phyloP scores from a whole-genome alignment of 2,888 invertebrate genomes.

The Gymnoscelis rufifasciata region DNA sequence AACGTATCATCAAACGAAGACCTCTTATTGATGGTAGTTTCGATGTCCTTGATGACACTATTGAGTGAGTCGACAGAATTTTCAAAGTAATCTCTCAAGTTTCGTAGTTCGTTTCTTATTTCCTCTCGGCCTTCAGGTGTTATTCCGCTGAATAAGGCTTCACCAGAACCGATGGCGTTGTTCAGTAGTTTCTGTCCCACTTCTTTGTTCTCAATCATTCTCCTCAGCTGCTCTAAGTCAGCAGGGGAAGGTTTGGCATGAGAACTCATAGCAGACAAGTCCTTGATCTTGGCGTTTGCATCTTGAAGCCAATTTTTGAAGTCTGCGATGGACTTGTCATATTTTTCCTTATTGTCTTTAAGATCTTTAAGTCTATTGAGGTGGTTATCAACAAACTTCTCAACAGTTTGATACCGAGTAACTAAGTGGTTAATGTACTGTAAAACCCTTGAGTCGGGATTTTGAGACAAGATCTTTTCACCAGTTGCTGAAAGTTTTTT shows the following conservation, averaged over 20 bases:
- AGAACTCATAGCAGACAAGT: conserved; percentile 85
- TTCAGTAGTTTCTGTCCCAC: conserved; percentile 88
- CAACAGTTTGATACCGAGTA: conserved; percentile 85
- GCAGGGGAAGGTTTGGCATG: conserved; percentile 87
- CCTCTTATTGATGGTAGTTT: conserved; percentile 92
- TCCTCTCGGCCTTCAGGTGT: conserved; percentile 92
- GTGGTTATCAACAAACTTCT: conserved; percentile 84
- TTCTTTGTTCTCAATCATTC: conserved; percentile 86
- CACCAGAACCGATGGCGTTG: conserved; percentile 90
- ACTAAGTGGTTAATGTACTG: conserved; percentile 89
- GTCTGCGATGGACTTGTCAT: conserved; percentile 81
- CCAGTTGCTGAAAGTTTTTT: conserved; percentile 83
- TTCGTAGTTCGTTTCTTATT: conserved; percentile 89
- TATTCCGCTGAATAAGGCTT: conserved; percentile 91
- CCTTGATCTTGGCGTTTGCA: conserved; percentile 86
- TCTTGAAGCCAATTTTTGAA: conserved; percentile 89
- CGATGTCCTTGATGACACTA: conserved; percentile 90
- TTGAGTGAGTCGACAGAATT: conserved; percentile 90
- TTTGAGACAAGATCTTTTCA: conserved; percentile 84
- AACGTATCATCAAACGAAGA: conserved; percentile 96
- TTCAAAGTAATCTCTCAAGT: conserved; percentile 90
- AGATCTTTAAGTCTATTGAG: conserved; percentile 85
- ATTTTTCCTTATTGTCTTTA: conserved; percentile 83
- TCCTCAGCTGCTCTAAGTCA: conserved; percentile 87
- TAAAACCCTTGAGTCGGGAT: conserved; percentile 89